Conservation (phyloP, 2,113 vertebrate genomes). For the Calonectris borealis region DNA sequence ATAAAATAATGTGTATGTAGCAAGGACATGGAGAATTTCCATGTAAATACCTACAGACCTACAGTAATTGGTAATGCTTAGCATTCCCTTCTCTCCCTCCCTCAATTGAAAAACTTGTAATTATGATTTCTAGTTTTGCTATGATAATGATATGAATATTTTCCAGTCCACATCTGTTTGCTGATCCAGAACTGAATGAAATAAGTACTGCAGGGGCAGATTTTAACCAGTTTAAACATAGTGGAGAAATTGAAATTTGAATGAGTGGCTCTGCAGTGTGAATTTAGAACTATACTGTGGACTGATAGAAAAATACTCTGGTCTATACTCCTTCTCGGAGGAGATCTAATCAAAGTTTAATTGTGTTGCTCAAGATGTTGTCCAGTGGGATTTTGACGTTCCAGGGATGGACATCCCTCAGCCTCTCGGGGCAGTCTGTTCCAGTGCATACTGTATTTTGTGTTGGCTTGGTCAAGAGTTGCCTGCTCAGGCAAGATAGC, state of each 20-base stretch:
- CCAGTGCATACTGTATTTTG: not conserved
- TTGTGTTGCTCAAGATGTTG: not conserved
- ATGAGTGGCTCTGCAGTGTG: not conserved
- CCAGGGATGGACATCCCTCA: not conserved
- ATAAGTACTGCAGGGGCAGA: not conserved
- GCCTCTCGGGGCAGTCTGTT: fast-evolving
- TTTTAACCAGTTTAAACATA: not conserved
- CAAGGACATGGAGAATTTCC: not conserved
- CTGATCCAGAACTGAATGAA: not conserved
- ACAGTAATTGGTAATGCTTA: fast-evolving
- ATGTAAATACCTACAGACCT: not conserved
- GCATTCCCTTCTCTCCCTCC: not conserved
- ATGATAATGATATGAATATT: not conserved
- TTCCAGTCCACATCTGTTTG: not conserved
- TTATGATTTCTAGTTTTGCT: not conserved
- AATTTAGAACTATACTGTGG: not conserved
- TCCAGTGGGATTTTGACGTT: not conserved
- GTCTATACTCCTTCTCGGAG: not conserved
- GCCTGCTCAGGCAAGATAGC: not conserved
- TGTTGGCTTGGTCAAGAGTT: not conserved
- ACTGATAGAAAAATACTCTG: not conserved
- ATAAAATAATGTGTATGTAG: not conserved
- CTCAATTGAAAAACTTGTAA: not conserved
- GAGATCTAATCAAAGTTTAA: not conserved
- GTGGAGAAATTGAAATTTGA: not conserved